Evolutionary conservation across 2,113 vertebrate species (phyloP).

Genomic region (Phaethornis superciliosus): DNA sequence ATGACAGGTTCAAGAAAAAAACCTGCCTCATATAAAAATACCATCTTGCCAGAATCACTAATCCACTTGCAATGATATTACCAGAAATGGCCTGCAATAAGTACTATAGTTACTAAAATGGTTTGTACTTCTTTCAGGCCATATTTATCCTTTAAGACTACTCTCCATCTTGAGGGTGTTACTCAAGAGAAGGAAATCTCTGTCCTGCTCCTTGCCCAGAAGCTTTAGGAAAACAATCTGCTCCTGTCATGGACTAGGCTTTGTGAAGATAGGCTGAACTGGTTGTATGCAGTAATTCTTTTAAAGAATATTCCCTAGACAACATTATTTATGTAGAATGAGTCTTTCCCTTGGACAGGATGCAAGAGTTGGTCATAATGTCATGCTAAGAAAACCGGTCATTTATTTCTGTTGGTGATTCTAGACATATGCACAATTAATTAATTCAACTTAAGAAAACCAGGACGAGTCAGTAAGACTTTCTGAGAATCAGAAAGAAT

Average conservation of each 20-base stretch:
- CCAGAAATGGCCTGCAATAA: background rate
- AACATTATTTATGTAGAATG: accelerated
- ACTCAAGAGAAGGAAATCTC: background rate
- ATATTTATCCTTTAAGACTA: background rate
- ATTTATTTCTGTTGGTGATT: background rate
- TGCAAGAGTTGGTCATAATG: background rate
- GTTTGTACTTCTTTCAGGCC: background rate
- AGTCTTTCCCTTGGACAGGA: background rate
- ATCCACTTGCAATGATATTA: background rate
- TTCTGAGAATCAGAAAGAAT: background rate
- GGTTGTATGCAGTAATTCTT: background rate
- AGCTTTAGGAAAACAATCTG: background rate
- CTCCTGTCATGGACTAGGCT: background rate
- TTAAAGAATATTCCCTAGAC: background rate
- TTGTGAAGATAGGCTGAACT: background rate
- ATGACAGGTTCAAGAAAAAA: background rate
- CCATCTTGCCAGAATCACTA: background rate
- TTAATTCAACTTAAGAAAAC: background rate
- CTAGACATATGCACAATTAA: background rate
- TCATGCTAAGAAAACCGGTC: background rate
- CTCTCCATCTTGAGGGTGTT: background rate
- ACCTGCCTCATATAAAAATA: background rate
- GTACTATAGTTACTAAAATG: background rate
- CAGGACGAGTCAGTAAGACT: background rate
- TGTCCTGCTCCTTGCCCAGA: background rate